Percentiles rank a stretch among this genome's conserved stretches.
Evolutionary conservation across 2,113 vertebrate species (phyloP).

Genomic region (Dasyprocta punctata): DNA sequence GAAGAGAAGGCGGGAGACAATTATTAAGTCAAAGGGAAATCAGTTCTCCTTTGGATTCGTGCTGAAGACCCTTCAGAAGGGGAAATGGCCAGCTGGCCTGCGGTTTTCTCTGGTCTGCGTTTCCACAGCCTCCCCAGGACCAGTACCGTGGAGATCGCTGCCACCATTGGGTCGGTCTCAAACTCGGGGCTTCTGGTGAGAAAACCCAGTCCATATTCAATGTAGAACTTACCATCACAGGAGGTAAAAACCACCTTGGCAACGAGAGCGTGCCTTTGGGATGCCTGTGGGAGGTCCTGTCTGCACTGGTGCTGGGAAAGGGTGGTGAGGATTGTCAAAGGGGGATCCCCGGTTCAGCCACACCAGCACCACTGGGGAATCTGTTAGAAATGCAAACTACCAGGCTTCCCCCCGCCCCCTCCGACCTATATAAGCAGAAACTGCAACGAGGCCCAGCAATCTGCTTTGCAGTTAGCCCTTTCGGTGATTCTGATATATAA

Average conservation of each 20-base stretch:
- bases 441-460: not conserved
- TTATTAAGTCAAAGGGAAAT: not conserved
- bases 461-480: not conserved
- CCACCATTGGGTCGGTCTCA: not conserved
- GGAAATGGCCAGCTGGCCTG: not conserved
- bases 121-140: not conserved
- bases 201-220: not conserved
- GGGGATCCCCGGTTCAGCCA: not conserved
- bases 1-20: not conserved
- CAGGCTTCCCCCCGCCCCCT: not conserved
- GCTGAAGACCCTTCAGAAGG: not conserved
- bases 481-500: not conserved
- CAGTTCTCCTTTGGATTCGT: not conserved
- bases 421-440: not conserved
- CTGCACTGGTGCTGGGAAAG: not conserved
- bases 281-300: not conserved
- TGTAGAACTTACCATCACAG: not conserved
- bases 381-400: conserved; percentile 29
- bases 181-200: not conserved
- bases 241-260: not conserved
- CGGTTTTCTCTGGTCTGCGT: not conserved
- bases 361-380: not conserved
- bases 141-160: not conserved
- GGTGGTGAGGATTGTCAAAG: not conserved
- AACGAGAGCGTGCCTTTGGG: not conserved